These are phyloP conservation scores for Beris chalybata DNA, from an alignment of 2,888 invertebrate genomes.

Conservation along the genomic window DNA sequence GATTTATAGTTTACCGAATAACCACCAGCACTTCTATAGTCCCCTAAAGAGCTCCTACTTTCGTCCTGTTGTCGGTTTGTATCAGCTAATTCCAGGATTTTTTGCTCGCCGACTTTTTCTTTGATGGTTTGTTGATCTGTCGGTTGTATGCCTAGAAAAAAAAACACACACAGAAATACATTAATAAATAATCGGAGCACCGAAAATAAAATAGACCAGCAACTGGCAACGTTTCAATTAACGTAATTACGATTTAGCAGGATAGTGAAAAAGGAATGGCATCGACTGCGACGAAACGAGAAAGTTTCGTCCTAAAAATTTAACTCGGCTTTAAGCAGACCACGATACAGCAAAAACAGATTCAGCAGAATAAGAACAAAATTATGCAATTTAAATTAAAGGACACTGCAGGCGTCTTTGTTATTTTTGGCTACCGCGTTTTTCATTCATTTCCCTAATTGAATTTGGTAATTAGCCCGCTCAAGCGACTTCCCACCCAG, in stretches of 20 bases:
- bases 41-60: background rate
- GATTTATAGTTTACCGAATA: conserved; percentile 22
- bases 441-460: too few species aligned
- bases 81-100: conserved; percentile 38
- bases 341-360: too few species aligned
- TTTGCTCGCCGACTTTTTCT: conserved; percentile 37
- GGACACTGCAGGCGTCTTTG: too few species aligned
- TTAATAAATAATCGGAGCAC: conserved; percentile 8
- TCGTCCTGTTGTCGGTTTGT: conserved; percentile 23
- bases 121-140: conserved; percentile 37
- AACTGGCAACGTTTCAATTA: conserved; percentile 28
- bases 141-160: conserved; percentile 33
- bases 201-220: background rate
- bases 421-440: too few species aligned
- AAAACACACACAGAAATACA: conserved; percentile 7
- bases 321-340: background rate
- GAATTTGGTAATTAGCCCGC: too few species aligned
- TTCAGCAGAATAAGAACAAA: too few species aligned
- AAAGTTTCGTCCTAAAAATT: too few species aligned
- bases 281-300: background rate
- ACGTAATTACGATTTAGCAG: conserved; percentile 19
- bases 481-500: too few species aligned
- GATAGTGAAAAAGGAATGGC: background rate
- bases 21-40: background rate
- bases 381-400: too few species aligned